Evolutionary conservation across 1,140 invertebrate species (phyloP), one percentile per base, ranked within the genome.

Genomic region (Meloidogyne floridensis): DNA sequence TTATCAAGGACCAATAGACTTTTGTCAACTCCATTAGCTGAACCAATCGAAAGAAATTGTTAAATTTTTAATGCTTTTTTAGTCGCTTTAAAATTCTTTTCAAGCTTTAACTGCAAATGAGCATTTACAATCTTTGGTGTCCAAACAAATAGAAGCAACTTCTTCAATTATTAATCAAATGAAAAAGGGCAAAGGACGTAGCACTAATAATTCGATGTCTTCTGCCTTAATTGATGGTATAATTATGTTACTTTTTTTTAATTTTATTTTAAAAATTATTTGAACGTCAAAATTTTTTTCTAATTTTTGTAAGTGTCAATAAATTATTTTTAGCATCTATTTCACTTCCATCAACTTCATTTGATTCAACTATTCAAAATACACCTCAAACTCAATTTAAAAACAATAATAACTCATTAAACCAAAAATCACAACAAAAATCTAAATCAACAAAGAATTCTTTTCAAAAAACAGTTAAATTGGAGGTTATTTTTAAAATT

Each of bases 101-200:
- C 43, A 2, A 65, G 56, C 56, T 0, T 65, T 65, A 65, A 65
- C 56, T 5, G 56, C n/a, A 65, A 65, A 65, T 65, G 56, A 65
- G 5, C 56, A 65, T 65, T n/a, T 65, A 65, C 56, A 65, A n/a
- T 65, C 56, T 65, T 65, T 65, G 56, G 56, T 65, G n/a, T 65
- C 56, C 6, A 15, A 65, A 65, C 56, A 65, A 65, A 65, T 65
- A 6, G 10, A 65, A n/a, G 56, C 56, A n/a, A 65, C 56, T 65
- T n/a, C 56, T 65, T 65, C 56, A 2, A 65, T 65, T 5, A 65
- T 65, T n/a, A 65, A 65, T 65, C 56, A 65, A n/a, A 65, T n/a
- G 56, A n/a, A n/a, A 65, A 65, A 65, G n/a, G 6, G 3, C 13
- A 65, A n/a, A 65, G 56, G 56, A 15, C 56, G 56, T 65, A 65